These are phyloP conservation scores for Scyliorhinus canicula DNA, from an alignment of 2,797 vertebrate species.

Conservation along the genomic window DNA sequence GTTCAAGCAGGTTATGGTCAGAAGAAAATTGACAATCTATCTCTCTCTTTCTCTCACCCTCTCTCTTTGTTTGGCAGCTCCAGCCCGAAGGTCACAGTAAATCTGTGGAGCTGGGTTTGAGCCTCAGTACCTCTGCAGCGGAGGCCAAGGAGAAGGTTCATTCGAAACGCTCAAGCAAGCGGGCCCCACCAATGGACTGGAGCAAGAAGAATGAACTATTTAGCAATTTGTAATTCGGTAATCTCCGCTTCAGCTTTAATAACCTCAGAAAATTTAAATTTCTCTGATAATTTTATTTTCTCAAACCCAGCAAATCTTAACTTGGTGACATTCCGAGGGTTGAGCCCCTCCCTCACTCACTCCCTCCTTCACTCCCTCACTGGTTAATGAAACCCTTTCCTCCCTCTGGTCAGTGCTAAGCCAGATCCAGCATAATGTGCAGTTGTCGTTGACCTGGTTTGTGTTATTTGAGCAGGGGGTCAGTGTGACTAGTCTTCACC, in stretches of 20 bases:
- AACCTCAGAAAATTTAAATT: not conserved
- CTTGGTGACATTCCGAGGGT: not conserved
- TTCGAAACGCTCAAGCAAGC: conserved; percentile 80
- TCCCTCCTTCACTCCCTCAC: not conserved
- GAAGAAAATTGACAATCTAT: not conserved
- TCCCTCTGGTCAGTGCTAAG: not conserved
- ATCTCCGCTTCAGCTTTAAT: not conserved
- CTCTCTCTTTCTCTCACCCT: no score
- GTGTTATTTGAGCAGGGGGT: not conserved
- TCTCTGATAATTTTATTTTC: not conserved
- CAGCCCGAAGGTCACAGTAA: conserved; percentile 46
- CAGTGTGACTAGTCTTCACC: not conserved
- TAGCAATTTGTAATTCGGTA: conserved; percentile 74
- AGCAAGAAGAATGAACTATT: conserved; percentile 96
- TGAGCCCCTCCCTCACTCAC: not conserved
- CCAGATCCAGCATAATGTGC: not conserved
- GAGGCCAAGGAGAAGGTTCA: conserved; percentile 80
- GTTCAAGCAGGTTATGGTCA: no score
- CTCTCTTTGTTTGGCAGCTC: conserved; percentile 39
- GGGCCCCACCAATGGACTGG: conserved; percentile 90
- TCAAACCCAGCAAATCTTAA: not conserved
- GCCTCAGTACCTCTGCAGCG: conserved; percentile 73
- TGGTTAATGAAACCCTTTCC: not conserved
- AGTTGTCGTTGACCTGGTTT: not conserved
- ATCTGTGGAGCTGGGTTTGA: conserved; percentile 49